Evolutionary conservation across 1,140 invertebrate species (phyloP), one percentile per base, ranked within the genome.

Genomic region (Plutomurus gul): DNA sequence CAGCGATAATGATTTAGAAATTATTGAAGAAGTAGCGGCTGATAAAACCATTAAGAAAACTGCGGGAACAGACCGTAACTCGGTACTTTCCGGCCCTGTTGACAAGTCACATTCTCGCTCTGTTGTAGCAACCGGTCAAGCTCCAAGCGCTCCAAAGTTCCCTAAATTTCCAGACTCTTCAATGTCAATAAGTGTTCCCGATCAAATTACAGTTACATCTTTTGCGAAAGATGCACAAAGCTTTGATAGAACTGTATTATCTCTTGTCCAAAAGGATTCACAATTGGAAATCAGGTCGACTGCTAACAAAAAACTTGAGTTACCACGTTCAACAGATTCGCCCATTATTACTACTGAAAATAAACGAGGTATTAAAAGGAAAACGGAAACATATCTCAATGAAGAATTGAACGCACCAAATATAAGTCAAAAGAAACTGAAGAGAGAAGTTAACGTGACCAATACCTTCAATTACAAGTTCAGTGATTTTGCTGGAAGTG

Each of bases 401-500:
- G 33, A 78, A 77, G 13, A n/a, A n/a, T 20, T 13, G 8, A 16
- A 30, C n/a, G 16, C 4, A 20, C 16, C 37, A 13, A 75, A 37
- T 43, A 27, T n/a, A 75, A 49, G 49, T 27, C 56, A 18, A 56
- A 75, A 74, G 46, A 82, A 85, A 77, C 82, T 60, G 77, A 85
- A 84, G 80, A 83, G 86, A 78, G 84, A 83, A 46, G 13, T 77
- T 6, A 30, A 30, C 1, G 49, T 82, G 47, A 46, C 85, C 25
- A 75, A 79, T 77, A 85, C 85, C 36, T 86, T 89, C 13, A 89
- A 88, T 84, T 86, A 91, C n/a, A 91, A 88, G 84, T 92, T 94
- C 85, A 87, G 90, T 5, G 91, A 95, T 86, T 87, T 95, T 85
- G 94, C 93, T 25, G 94, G 93, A 8, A 91, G 91, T 85, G 90